Percentiles rank a stretch among this genome's conserved stretches.
These are phyloP conservation scores for Cichlasoma orientale DNA, from an alignment of 2,797 vertebrate species.

Conservation along the genomic window DNA sequence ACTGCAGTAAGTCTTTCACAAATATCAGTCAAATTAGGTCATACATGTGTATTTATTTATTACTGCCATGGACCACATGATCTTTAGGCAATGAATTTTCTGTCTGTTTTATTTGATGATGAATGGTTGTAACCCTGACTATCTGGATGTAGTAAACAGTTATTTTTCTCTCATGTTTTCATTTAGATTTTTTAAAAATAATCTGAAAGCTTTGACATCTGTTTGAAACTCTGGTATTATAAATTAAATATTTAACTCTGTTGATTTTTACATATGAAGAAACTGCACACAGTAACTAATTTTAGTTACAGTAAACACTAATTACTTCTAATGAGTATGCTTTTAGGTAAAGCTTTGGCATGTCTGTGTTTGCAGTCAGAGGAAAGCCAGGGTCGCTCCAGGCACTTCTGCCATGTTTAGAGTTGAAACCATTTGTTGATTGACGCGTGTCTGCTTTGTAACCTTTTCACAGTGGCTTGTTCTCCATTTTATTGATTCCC, in stretches of 20 bases:
- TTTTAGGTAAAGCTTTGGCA: neutral
- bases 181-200: neutral
- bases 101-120: neutral
- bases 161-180: neutral
- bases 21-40: constrained; percentile 21
- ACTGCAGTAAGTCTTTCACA: neutral
- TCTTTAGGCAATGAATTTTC: neutral
- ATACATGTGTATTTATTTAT: neutral
- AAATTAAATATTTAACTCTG: no score
- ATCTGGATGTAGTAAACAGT: neutral
- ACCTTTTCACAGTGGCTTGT: constrained; percentile 4
- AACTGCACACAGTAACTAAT: neutral
- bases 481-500: constrained; percentile 37
- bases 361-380: neutral
- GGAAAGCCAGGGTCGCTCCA: neutral
- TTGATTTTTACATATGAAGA: neutral
- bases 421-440: neutral
- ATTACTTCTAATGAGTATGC: neutral
- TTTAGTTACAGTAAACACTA: neutral
- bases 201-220: neutral
- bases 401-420: neutral
- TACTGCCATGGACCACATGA: neutral
- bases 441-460: neutral
- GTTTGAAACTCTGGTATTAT: accelerated
- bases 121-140: neutral